Evolutionary conservation across 2,113 vertebrate species (phyloP), one percentile per base, ranked within the genome.

Genomic region (Anoplopoma fimbria): DNA sequence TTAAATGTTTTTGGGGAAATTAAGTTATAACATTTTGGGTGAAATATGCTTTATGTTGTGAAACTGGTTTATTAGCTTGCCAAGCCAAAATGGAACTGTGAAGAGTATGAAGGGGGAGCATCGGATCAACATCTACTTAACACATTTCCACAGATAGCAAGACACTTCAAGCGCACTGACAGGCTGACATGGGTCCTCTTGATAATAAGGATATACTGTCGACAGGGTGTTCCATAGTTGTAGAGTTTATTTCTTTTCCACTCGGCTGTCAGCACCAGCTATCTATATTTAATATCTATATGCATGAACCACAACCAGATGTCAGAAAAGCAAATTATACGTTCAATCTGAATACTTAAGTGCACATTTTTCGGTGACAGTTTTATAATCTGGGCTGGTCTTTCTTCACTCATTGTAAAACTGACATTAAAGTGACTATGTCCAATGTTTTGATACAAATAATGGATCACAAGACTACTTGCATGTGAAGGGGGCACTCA

Each of bases 101-200:
- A 68, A 79, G 40, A 57, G 69, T 69, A 53, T 31, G 53, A 69
- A 82, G 47, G 34, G 33, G 73, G 68, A 60, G 63, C 55, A 67
- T 55, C 25, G 55, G 75, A 88, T 91, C 84, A 84, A 84, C 87
- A 83, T 83, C 40, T 76, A 88, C 86, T 86, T 75, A 88, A 83
- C 65, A 70, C 78, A 34, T 86, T 87, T 86, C 83, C 60, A 79
- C 82, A 83, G 81, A 90, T 82, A 89, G 85, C 60, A 47, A 70
- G 81, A 79, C 75, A 81, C 84, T 79, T 84, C 51, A 77, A 85
- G 75, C 57, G 10, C 63, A 49, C 38, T 91, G 91, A 90, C 88
- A 91, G 81, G 68, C 83, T 90, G 91, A 91, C 88, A 89, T 27
- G 68, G 77, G 81, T 81, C 81, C 79, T 90, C 88, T 90, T 92